Evolutionary conservation across 1,140 invertebrate genomes (phyloP).

Genomic region (Aphaenogaster rudis): DNA sequence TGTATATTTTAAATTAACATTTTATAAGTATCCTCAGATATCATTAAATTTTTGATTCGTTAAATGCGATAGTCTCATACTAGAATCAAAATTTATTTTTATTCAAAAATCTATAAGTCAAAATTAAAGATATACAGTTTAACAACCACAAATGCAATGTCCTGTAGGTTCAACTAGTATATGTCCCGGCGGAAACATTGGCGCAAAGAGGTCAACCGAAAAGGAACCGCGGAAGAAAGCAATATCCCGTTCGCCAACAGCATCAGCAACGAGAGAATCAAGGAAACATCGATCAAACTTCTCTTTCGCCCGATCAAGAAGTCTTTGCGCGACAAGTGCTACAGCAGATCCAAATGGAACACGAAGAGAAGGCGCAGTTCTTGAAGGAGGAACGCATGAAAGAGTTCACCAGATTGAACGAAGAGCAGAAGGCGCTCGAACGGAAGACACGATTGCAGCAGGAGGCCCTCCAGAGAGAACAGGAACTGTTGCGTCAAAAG

Average conservation of each 20-base stretch:
- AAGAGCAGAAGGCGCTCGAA: conserved; percentile 82
- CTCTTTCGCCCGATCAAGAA: conserved; percentile 76
- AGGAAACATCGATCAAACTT: conserved; percentile 64
- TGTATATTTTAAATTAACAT: neutral
- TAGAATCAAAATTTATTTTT: neutral
- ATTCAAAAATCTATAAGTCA: neutral
- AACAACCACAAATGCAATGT: neutral
- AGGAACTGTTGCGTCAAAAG: conserved; percentile 80
- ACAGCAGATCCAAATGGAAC: conserved; percentile 85
- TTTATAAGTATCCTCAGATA: neutral
- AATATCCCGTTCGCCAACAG: conserved; percentile 78
- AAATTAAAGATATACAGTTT: neutral
- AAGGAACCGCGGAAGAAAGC: conserved; percentile 76
- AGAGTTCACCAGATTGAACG: conserved; percentile 80
- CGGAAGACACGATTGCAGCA: conserved; percentile 81
- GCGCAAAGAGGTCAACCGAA: conserved; percentile 87
- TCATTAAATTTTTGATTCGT: neutral
- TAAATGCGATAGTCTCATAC: neutral
- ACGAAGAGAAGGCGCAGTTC: conserved; percentile 81
- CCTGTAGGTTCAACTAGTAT: conserved; percentile 91
- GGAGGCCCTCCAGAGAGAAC: conserved; percentile 78
- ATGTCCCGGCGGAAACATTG: conserved; percentile 93
- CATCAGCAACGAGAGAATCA: conserved; percentile 79
- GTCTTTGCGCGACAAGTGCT: conserved; percentile 84
- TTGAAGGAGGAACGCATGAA: conserved; percentile 80